Base-by-base conservation (phyloP, 2,113 vertebrate genomes). In the Sigmodon hispidus region DNA sequence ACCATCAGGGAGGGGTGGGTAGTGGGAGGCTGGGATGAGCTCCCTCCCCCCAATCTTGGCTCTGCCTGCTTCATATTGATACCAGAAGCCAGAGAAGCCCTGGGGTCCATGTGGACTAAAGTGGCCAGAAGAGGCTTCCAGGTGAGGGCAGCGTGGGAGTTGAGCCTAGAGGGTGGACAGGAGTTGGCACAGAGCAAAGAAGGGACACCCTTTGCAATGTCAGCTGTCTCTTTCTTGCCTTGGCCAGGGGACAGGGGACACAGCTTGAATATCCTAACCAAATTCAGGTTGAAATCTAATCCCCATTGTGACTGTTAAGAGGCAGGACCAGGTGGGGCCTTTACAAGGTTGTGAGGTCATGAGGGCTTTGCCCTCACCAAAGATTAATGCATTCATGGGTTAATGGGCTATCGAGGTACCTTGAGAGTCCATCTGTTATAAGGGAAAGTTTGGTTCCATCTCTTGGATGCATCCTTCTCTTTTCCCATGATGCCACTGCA, bases 221-320 rank as follows among this genome's bases (percentile, higher is more conserved):
- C 7, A 45, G 10, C 69, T 61, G 15, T 36, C 0, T 72, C 55
- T 63, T 45, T 43, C 40, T 15, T 63, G 40, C 57, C 81, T 63
- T 84, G 81, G 81, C 57, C 0, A 0, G 61, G 29, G 70, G n/a
- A 16, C 0, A 0, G 7, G 89, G 81, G 67, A 52, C 50, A 19
- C 31, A 34, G 9, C 24, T 45, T 52, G 73, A 79, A 91, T 72
- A 43, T 61, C 50, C 72, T 89, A 91, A 79, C 63, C 81, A 86
- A 87, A 79, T 8, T 8, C 81, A 61, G 70, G 59, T 79, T 79
- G 81, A 87, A 91, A 91, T 80, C 29, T 79, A 91, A 91, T 79
- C 61, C 67, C 50, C 72, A 87, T 59, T 59, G 61, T 79, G 50
- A 94, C 89, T 50, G 48, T 50, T 22, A 70, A 52, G 73, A 91